A percentile compares a stretch with the other conserved stretches of the same genome.
Conservation (phyloP, 2,113 vertebrate species). For the Clupea harengus region DNA sequence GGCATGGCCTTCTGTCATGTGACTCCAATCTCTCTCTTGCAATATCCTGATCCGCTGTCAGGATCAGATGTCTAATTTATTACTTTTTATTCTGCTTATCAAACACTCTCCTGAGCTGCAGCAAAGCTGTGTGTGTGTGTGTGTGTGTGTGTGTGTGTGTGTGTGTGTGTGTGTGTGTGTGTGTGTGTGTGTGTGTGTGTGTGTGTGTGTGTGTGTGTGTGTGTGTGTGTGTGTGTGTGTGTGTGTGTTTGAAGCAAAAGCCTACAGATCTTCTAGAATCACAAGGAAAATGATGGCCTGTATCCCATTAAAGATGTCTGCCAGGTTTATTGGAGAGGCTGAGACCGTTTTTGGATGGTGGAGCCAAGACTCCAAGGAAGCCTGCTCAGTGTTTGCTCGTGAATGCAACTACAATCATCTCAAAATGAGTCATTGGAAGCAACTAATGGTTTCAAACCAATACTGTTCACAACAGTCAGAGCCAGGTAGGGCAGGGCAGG, state of each 20-base stretch:
- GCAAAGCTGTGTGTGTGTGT: background rate
- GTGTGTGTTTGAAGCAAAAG: background rate
- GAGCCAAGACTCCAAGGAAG: background rate
- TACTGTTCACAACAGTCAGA: too few species aligned
- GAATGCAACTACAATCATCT: too few species aligned
- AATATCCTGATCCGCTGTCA: background rate
- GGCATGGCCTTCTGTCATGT: background rate
- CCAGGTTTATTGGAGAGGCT: background rate
- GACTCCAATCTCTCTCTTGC: background rate
- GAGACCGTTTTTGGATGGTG: background rate
- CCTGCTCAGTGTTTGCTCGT: background rate
- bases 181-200: constrained; percentile 1
- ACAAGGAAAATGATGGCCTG: background rate
- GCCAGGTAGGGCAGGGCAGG: too few species aligned
- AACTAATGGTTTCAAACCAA: too few species aligned
- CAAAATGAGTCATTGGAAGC: too few species aligned
- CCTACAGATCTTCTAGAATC: background rate
- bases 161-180: background rate
- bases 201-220: constrained; percentile 3
- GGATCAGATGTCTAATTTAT: background rate
- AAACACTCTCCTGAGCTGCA: background rate
- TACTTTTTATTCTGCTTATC: background rate
- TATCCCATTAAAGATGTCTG: background rate
- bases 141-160: background rate
- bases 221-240: constrained; percentile 4